Evolutionary conservation across 2,797 vertebrate genomes (phyloP).

Genomic region (Typhlichthys subterraneus): DNA sequence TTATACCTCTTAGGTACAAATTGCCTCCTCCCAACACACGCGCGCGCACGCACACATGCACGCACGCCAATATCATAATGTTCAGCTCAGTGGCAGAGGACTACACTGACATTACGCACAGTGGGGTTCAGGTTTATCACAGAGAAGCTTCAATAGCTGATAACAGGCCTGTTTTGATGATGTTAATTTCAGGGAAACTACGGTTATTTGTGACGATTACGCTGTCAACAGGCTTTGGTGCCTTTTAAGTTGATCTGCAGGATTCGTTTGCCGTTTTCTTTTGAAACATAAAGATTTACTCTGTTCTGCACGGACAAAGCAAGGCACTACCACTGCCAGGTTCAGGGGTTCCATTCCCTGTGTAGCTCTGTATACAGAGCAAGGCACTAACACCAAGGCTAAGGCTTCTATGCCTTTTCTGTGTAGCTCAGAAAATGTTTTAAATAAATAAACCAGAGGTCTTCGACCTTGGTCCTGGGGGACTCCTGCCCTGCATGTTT

Average conservation of each 20-base stretch:
- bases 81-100: slow-evolving; percentile 31
- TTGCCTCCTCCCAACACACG: slow-evolving; percentile 10
- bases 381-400: too few relatives aligned
- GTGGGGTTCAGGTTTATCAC: background rate
- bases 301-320: too few relatives aligned
- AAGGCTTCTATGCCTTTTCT: too few relatives aligned
- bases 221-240: background rate
- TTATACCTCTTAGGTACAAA: slow-evolving; percentile 44
- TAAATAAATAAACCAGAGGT: too few relatives aligned
- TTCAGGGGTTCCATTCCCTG: too few relatives aligned
- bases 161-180: background rate
- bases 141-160: background rate
- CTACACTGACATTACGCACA: slow-evolving; percentile 26
- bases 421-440: too few relatives aligned
- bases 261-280: background rate
- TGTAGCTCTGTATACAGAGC: too few relatives aligned
- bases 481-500: too few relatives aligned
- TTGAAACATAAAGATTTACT: too few relatives aligned
- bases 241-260: background rate
- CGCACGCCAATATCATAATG: background rate
- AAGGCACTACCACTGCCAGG: too few relatives aligned
- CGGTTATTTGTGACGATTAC: background rate
- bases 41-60: slow-evolving; percentile 9
- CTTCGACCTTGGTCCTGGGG: too few relatives aligned
- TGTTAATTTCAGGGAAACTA: background rate